Base-by-base conservation (phyloP, 2,888 invertebrate genomes). In the Dryobotodes eremita region DNA sequence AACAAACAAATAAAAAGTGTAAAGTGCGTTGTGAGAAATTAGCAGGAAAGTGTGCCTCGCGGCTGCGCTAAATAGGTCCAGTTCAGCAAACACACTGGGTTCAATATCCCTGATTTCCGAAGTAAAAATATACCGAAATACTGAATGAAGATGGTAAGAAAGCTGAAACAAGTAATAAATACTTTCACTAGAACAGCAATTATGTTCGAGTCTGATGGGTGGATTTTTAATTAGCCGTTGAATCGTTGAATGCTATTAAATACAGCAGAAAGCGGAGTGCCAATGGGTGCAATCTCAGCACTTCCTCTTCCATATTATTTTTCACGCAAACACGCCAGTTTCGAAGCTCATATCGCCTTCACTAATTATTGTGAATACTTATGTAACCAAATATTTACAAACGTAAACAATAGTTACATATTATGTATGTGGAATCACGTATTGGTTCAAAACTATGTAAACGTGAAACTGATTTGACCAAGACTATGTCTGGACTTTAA, bases 281-380 rank as follows among this genome's bases (percentile, higher is more conserved):
- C 86, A 84, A 77, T 82, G 75, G 65, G 55, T 82, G 82, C 79
- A 80, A 86, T 88, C 88, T 87, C 53, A 31, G 48, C 48, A 66
- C 82, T 87, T 88, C 88, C 86, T 75, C 86, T 87, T 87, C 79
- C 86, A 84, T 79, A 84, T 80, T 78, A 76, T 82, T 80, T 64
- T 86, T 84, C 88, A 87, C 84, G 88, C 77, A 64, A 87, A 72
- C 87, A 87, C 88, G 86, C 88, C 65, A 87, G 64, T 72, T 70
- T 59, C 3, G 46, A 77, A 50, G 57, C 62, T 69, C 59, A 23
- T 71, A 61, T 72, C 42, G 55, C 59, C 69, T 74, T 64, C 31
- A 23, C 10, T 62, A 48, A 42, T 79, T 71, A 59, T 75, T 76
- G 61, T 69, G 31, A 36, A 73, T 53, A 70, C n/a, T 77, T 77